Base-by-base conservation (phyloP, 1,140 invertebrate genomes). In the Polypedilum pembai region DNA sequence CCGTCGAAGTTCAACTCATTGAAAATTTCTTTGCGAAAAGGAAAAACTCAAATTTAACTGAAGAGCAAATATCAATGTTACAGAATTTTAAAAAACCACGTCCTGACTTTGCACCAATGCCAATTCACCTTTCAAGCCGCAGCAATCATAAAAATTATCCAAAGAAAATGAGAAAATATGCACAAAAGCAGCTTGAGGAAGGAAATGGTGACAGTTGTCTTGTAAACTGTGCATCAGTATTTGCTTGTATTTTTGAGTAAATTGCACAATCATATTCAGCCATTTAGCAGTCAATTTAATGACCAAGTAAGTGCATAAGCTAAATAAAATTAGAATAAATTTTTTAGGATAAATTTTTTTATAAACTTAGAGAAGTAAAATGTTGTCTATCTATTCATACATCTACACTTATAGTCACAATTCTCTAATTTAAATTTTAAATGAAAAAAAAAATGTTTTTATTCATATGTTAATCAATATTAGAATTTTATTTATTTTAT, bases 191-290 rank as follows among this genome's bases (percentile, higher is more conserved):
- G 7, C 78, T 79, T 40, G 79, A 77, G 0, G 72, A 76, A 75
- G 77, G 76, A 8, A 79, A 81, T 56, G 79, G 80, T 78, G 78
- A 81, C 75, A 77, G 77, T 76, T 77, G 79, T 8, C 79, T 79
- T 18, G 78, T 82, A 73, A 82, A 82, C 20, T 82, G 80, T 74
- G 76, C 82, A 75, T 78, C 80, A 40, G 77, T 82, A 66, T 81
- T 82, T 24, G 80, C 80, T 15, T 82, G 80, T 76, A 82, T 82
- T 74, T 82, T 82, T 76, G 80, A 82, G 77, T 82, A 79, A 82
- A 77, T 40, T 74, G 45, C 45, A 56, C 45, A 56, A 56, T 56
- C 45, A 56, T n/a, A n/a, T 4, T 15, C 4, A 56, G 15, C n/a
- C 24, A 33, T 33, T 33, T 33, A 33, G 24, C 8, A 15, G 41